Base-by-base conservation (phyloP, 2,888 invertebrate species). In the Hirtodrosophila histrioides region DNA sequence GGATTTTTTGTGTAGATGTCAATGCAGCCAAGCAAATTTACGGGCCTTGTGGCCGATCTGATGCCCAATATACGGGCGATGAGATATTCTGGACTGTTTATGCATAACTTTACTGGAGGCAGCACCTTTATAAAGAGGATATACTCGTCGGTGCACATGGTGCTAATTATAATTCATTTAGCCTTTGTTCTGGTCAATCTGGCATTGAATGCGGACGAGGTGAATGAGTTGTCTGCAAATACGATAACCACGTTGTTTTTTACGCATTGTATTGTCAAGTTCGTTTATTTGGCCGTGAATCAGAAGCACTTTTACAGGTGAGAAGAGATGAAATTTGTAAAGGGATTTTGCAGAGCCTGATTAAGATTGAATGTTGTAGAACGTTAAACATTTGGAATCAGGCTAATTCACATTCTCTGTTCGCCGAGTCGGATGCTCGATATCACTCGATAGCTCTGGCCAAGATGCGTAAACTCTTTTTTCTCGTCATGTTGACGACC, bases 381-480 rank as follows among this genome's bases (percentile, higher is more conserved):
- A 96, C 96, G 0, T 90, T 96, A 39, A 95, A 94, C 31, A 94
- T 96, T 67, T 97, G 97, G 97, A 97, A 97, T 90, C 95, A 96
- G 91, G 94, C 95, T 0, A 96, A 96, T 91, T 94, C 95, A 54
- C 96, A 97, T 91, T 96, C 97, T 0, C 90, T 97, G 39, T 97
- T 97, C 90, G 94, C 95, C 45, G 97, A 97, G 90, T 96, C 96
- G 0, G 95, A 96, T 88, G 94, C 95, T 0, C 93, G 95, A 17
- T 96, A 95, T 90, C 95, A 96, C 88, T 94, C 95, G 39, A 93
- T 95, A 36, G 93, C 96, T 0, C 90, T 96, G 50, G 94, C 94
- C 56, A 95, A 96, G 91, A 96, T 95, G 94, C 92, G 96, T 48
- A 94, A 94, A 61, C 92, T 96, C 0, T 92, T 96, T 8, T 94